A percentile compares a stretch with the other conserved stretches of the same genome.
These are phyloP conservation scores for Podarcis siculus DNA, from an alignment of 2,797 vertebrate species.

Conservation along the genomic window DNA sequence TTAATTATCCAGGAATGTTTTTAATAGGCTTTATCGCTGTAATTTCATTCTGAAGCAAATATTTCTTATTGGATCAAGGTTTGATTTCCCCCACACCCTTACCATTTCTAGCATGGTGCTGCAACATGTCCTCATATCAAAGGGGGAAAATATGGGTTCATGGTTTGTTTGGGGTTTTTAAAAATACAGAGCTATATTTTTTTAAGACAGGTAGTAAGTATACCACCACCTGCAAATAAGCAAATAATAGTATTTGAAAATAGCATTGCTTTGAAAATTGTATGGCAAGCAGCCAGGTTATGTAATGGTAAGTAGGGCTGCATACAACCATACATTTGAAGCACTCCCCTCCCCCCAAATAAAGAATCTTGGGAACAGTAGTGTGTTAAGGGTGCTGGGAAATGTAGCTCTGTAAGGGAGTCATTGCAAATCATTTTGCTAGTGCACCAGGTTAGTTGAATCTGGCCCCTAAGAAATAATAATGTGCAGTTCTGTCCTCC, in stretches of 20 bases:
- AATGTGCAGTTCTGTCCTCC: too few species aligned
- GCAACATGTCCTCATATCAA: background rate
- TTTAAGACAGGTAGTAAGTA: background rate
- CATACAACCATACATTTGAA: too few species aligned
- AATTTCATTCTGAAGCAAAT: conserved; percentile 64
- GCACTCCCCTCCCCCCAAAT: too few species aligned
- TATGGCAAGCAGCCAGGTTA: background rate
- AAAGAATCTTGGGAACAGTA: too few species aligned
- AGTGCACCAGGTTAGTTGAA: too few species aligned
- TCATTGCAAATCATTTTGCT: too few species aligned
- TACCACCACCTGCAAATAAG: background rate
- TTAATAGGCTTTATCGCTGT: conserved; percentile 68
- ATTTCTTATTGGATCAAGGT: conserved; percentile 54
- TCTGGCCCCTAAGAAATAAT: too few species aligned
- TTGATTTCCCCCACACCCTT: background rate
- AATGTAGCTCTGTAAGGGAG: too few species aligned
- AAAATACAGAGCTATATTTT: background rate
- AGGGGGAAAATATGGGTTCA: conserved; percentile 1
- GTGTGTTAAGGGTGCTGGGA: too few species aligned
- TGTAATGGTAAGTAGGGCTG: background rate
- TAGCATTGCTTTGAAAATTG: background rate
- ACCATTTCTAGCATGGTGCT: background rate
- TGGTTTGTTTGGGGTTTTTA: background rate
- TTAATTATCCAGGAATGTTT: conserved; percentile 73
- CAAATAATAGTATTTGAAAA: background rate